Evolutionary conservation across 2,113 vertebrate species (phyloP).

Genomic region (Camarhynchus parvulus): DNA sequence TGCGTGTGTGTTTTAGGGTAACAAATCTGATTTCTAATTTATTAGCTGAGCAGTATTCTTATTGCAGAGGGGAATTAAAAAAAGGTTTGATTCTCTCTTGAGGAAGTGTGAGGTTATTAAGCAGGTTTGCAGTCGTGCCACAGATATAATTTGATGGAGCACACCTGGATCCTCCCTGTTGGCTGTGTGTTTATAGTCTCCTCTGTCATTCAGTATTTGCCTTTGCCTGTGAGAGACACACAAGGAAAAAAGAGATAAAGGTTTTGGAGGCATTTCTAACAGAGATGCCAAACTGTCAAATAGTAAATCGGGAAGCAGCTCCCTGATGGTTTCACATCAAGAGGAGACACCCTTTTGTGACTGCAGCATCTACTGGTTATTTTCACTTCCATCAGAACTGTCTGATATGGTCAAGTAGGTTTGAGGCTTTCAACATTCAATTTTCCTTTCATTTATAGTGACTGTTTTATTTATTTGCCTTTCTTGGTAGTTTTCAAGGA

Average conservation of each 20-base stretch:
- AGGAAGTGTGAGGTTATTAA: constrained; percentile 17
- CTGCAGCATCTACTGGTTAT: neutral
- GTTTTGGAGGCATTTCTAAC: constrained; percentile 38
- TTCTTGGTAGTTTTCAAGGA: constrained; percentile 13
- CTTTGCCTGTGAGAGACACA: constrained; percentile 36
- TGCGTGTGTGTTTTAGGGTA: neutral
- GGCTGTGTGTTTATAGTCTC: constrained; percentile 46
- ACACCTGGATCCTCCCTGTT: constrained; percentile 38
- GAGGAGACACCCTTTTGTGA: constrained; percentile 47
- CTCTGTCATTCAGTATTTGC: constrained; percentile 53
- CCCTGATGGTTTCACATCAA: constrained; percentile 46
- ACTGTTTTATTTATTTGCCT: constrained; percentile 54
- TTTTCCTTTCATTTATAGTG: constrained; percentile 39
- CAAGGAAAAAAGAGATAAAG: constrained; percentile 26
- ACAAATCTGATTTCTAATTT: neutral
- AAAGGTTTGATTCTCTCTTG: neutral
- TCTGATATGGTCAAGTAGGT: constrained; percentile 54
- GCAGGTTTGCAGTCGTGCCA: neutral
- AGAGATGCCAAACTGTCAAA: constrained; percentile 69
- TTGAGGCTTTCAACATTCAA: constrained; percentile 49
- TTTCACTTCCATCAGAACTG: constrained; percentile 48
- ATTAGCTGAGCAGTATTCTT: neutral
- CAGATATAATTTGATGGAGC: constrained; percentile 6
- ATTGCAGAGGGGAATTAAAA: neutral
- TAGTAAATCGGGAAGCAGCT: constrained; percentile 23